A percentile compares a stretch with the other conserved stretches of the same genome.
Evolutionary conservation across 2,113 vertebrate genomes (phyloP).

Genomic region (Mungos mungo): DNA sequence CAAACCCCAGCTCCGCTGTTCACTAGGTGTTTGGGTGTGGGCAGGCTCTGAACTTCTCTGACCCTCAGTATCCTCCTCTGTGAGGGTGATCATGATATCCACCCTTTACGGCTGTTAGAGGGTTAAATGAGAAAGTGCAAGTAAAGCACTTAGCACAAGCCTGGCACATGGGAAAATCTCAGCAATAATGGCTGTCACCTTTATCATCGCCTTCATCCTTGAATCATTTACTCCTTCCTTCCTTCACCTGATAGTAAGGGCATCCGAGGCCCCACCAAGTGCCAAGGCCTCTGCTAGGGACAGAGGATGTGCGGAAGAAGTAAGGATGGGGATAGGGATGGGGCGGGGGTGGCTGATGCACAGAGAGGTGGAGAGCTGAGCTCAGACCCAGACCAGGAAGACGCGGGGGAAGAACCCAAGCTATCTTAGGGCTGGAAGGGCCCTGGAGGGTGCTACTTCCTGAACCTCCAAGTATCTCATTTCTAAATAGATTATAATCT

Average conservation of each 20-base stretch:
- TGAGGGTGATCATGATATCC: not conserved
- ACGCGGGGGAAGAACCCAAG: not conserved
- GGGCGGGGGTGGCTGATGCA: rapidly evolving
- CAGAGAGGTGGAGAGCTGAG: not conserved
- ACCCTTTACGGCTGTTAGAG: not conserved
- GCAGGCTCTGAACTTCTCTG: not conserved
- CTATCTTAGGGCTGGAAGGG: not conserved
- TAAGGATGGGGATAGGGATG: not conserved
- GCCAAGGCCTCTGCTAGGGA: not conserved
- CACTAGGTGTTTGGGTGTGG: not conserved
- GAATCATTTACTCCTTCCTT: not conserved
- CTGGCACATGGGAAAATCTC: not conserved
- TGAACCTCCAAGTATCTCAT: not conserved
- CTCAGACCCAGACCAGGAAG: not conserved
- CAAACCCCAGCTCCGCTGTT: not conserved
- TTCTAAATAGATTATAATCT: not conserved
- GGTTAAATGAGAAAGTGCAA: not conserved
- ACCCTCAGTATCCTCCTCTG: not conserved
- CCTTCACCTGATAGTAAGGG: not conserved
- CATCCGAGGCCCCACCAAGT: rapidly evolving
- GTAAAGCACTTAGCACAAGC: not conserved
- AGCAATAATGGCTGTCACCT: not conserved
- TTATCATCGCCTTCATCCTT: not conserved
- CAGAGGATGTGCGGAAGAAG: not conserved
- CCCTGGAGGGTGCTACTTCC: not conserved